Conservation (phyloP, 2,888 invertebrate species). For the Choristoneura rosaceana region DNA sequence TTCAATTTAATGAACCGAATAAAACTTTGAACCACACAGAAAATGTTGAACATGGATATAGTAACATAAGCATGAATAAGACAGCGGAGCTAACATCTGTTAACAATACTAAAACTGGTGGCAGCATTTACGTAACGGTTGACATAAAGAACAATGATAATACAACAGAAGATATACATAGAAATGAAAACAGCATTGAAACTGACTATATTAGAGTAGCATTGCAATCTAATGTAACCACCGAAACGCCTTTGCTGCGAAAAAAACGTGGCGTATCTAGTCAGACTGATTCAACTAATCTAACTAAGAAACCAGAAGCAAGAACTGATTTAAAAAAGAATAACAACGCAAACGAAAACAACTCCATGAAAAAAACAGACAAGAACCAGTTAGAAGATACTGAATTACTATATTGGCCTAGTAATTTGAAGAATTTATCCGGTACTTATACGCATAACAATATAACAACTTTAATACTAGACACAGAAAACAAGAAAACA, state of each 20-base stretch:
- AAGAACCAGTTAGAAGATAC: slow-evolving; percentile 57
- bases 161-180: slow-evolving; percentile 52
- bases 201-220: slow-evolving; percentile 55
- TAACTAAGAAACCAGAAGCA: slow-evolving; percentile 2
- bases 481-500: slow-evolving; percentile 68
- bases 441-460: slow-evolving; percentile 53
- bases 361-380: slow-evolving; percentile 54
- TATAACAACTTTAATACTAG: slow-evolving; percentile 68
- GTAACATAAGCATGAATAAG: slow-evolving; percentile 47
- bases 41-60: slow-evolving; percentile 31
- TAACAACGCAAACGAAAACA: slow-evolving; percentile 47
- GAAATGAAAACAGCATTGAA: slow-evolving; percentile 70
- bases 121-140: slow-evolving; percentile 59
- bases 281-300: slow-evolving; percentile 16
- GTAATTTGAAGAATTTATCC: slow-evolving; percentile 47
- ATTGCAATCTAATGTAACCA: slow-evolving; percentile 51
- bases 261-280: slow-evolving; percentile 57
- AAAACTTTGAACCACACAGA: slow-evolving; percentile 43
- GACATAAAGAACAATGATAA: slow-evolving; percentile 63
- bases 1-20: slow-evolving; percentile 44
- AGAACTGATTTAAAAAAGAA: slow-evolving; percentile 18
- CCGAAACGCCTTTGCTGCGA: slow-evolving; percentile 51
- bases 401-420: slow-evolving; percentile 76
- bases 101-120: slow-evolving; percentile 57
- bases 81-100: slow-evolving; percentile 46